Conservation (phyloP, 2,113 vertebrate species). For the Madoqua kirkii region DNA sequence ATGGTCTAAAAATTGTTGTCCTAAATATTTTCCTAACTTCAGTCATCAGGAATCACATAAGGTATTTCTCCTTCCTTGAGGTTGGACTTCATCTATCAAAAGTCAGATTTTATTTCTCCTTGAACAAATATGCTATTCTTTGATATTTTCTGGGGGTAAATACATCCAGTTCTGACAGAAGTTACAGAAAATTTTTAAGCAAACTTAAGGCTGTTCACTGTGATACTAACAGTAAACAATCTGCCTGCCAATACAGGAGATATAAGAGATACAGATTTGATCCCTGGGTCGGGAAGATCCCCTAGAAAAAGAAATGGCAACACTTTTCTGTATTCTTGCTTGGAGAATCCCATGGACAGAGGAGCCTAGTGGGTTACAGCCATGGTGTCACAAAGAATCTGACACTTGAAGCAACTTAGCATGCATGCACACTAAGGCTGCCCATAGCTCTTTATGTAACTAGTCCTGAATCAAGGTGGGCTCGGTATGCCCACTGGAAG, state of each 20-base stretch:
- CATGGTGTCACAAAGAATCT: not conserved
- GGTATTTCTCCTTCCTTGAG: not conserved
- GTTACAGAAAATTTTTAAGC: not conserved
- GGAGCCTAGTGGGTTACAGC: not conserved
- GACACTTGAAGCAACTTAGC: accelerated
- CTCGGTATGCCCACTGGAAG: not conserved
- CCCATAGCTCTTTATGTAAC: not conserved
- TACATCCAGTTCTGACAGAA: not conserved
- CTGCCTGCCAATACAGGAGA: not conserved
- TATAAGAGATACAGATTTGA: not conserved
- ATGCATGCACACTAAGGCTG: not conserved
- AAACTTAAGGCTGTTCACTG: not conserved
- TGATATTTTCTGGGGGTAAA: not conserved
- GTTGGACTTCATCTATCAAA: not conserved
- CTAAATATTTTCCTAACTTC: not conserved
- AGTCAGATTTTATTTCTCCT: not conserved
- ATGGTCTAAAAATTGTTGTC: not conserved
- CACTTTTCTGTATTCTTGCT: not conserved
- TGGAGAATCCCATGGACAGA: not conserved
- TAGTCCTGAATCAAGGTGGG: not conserved
- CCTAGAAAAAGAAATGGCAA: not conserved
- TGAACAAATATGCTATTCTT: not conserved
- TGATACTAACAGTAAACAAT: not conserved
- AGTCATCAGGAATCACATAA: not conserved
- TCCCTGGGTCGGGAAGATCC: accelerated